These are phyloP conservation scores for Cathartes aura DNA, from an alignment of 2,113 vertebrate genomes.

Conservation along the genomic window DNA sequence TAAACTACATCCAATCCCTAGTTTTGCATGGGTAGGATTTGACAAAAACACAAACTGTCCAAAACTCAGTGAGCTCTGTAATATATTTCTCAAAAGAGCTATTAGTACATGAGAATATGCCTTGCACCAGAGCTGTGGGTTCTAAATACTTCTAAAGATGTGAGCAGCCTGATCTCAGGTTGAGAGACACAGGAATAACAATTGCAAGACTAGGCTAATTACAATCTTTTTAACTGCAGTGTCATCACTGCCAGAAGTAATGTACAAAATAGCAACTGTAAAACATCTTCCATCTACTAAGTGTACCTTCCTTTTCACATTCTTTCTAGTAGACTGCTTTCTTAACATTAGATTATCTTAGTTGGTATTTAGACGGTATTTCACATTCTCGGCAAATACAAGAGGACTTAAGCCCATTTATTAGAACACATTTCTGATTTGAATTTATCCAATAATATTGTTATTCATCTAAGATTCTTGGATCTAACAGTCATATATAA, in stretches of 20 bases:
- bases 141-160: background rate
- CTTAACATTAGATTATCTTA: background rate
- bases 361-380: background rate
- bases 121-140: background rate
- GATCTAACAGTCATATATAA: background rate
- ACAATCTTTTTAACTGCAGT: background rate
- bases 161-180: background rate
- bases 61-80: background rate
- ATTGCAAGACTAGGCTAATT: background rate
- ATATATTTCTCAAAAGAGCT: background rate
- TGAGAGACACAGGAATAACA: background rate
- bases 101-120: background rate
- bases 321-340: background rate
- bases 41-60: background rate
- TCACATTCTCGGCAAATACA: background rate
- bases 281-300: background rate
- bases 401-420: background rate
- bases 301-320: background rate
- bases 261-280: background rate
- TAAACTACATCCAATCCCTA: background rate
- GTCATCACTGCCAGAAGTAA: background rate
- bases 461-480: background rate
- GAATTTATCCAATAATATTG: background rate
- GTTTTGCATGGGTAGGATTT: background rate
- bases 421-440: background rate